A percentile compares a stretch with the other conserved stretches of the same genome.
Evolutionary conservation across 2,888 invertebrate genomes (phyloP).

Genomic region (Plusia festucae): DNA sequence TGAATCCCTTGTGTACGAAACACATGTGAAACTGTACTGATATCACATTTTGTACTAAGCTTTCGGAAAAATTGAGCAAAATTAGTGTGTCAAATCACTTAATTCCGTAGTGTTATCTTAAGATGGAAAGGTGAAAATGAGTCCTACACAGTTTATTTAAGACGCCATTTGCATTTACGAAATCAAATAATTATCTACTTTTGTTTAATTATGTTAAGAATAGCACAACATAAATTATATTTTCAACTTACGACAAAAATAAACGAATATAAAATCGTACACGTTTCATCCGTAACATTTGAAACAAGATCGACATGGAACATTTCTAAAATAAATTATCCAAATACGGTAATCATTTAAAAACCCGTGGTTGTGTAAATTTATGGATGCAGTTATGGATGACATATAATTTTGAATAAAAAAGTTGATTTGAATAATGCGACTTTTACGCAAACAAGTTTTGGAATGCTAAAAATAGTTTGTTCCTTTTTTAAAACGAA

Average conservation of each 20-base stretch:
- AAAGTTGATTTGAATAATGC: conserved; percentile 3
- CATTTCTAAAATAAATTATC: not conserved
- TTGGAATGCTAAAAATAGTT: not conserved
- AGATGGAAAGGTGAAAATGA: conserved; percentile 27
- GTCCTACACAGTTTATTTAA: conserved; percentile 16
- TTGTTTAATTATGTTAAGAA: not conserved
- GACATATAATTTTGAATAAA: conserved; percentile 8
- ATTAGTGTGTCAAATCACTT: not conserved
- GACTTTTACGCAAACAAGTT: not conserved
- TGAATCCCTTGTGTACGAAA: not conserved
- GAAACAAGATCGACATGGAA: not conserved
- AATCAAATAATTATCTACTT: conserved; percentile 2
- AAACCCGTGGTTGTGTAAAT: not conserved
- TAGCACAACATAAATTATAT: not conserved
- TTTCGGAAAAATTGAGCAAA: no score
- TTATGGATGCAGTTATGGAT: conserved; percentile 22
- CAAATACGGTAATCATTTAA: not conserved
- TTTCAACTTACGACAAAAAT: not conserved
- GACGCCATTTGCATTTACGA: conserved; percentile 23
- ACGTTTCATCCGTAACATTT: not conserved
- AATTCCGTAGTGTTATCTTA: not conserved
- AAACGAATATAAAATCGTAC: not conserved
- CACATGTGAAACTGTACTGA: not conserved
- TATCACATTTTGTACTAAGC: no score
- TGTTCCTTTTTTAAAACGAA: not conserved